A percentile compares a stretch with the other conserved stretches of the same genome.
phyloP scores from a whole-genome alignment of 2,113 vertebrate genomes.

The Stegostoma tigrinum region DNA sequence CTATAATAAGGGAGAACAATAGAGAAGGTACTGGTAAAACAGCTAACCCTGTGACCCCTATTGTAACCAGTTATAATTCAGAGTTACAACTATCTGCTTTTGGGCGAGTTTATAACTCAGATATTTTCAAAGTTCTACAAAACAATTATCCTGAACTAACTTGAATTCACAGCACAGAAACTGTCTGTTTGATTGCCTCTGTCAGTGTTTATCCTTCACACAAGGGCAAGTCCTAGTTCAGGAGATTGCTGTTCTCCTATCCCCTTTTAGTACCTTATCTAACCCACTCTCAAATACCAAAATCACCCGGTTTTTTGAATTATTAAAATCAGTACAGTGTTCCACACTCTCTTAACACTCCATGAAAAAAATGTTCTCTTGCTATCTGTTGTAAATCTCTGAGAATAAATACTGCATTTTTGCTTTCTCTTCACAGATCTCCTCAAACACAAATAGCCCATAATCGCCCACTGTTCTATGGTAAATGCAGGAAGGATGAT shows the following conservation, averaged over 20 bases:
- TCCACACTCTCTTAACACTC: background rate
- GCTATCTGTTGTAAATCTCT: background rate
- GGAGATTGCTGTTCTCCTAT: background rate
- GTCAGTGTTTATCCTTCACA: background rate
- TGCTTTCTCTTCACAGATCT: background rate
- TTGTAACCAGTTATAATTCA: background rate
- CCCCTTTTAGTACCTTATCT: background rate
- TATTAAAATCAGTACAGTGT: background rate
- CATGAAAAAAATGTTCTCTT: background rate
- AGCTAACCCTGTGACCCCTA: background rate
- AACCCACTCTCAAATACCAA: background rate
- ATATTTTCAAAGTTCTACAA: background rate
- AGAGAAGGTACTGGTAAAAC: background rate
- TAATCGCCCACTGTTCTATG: background rate
- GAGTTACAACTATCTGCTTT: background rate
- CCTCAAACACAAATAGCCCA: background rate
- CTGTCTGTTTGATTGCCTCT: background rate
- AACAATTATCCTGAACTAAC: background rate
- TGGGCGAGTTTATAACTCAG: too few species aligned
- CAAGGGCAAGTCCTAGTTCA: background rate
- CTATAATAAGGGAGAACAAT: background rate
- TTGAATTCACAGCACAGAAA: background rate
- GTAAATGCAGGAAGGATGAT: too few species aligned
- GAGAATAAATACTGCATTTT: background rate
- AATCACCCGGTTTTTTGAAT: background rate